Evolutionary conservation across 1,140 invertebrate species (phyloP).

Genomic region (Dendrolimus punctatus): DNA sequence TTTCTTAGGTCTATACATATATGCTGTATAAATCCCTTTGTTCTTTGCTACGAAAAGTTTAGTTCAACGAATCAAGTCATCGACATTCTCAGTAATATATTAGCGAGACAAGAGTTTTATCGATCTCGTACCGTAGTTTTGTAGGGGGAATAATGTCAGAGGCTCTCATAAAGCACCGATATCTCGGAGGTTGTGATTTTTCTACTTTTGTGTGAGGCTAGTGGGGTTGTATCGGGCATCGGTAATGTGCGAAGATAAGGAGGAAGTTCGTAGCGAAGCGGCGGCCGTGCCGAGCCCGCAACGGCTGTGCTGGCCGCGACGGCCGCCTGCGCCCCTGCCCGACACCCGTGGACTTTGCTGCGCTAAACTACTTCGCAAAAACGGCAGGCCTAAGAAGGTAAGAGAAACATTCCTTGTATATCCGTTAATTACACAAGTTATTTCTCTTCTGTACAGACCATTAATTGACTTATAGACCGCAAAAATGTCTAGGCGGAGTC

Average conservation of each 20-base stretch:
- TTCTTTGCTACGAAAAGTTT: no score
- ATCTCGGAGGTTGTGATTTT: conserved; percentile 55
- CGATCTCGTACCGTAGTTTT: conserved; percentile 34
- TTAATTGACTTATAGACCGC: no score
- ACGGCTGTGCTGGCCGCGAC: conserved; percentile 52
- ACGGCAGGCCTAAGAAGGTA: conserved; percentile 63
- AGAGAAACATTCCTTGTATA: conserved; percentile 7
- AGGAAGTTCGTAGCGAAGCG: conserved; percentile 53
- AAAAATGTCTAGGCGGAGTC: no score
- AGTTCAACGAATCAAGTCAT: conserved; percentile 13
- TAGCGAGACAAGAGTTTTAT: conserved; percentile 40
- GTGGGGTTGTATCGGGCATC: conserved; percentile 23
- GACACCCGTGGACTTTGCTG: conserved; percentile 65
- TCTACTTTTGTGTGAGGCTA: conserved; percentile 27
- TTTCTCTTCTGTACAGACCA: no score
- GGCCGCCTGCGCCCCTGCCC: conserved; percentile 48
- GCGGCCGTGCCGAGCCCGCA: conserved; percentile 43
- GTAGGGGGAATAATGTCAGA: conserved; percentile 56
- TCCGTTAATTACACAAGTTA: no score
- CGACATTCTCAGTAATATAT: conserved; percentile 45
- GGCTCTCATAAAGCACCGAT: conserved; percentile 60
- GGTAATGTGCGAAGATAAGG: conserved; percentile 65
- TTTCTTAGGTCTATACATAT: conserved; percentile 9
- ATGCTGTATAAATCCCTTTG: no score
- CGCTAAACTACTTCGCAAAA: conserved; percentile 59